A percentile compares a stretch with the other conserved stretches of the same genome.
These are phyloP conservation scores for Oscarella lobularis DNA, from an alignment of 37 sponge, comb jelly and placozoan species.

Conservation along the genomic window DNA sequence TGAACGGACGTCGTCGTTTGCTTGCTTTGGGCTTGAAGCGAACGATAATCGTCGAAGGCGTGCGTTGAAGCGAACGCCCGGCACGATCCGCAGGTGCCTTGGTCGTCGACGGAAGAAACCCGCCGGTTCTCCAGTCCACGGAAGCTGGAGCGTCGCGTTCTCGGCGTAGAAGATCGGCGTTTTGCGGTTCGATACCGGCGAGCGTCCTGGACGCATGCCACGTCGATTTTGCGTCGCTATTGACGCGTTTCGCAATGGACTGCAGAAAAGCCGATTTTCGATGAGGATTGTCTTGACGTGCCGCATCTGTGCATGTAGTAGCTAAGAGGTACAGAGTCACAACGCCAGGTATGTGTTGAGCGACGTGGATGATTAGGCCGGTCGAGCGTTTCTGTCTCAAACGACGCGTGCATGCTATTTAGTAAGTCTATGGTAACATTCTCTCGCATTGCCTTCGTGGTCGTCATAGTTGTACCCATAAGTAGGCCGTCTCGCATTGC, in stretches of 20 bases:
- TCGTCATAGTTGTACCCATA: too few relatives aligned
- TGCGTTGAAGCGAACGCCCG: not conserved
- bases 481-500: too few relatives aligned
- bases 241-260: not conserved
- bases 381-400: too few relatives aligned
- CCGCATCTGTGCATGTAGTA: too few relatives aligned
- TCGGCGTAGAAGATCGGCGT: not conserved
- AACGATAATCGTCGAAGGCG: not conserved
- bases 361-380: too few relatives aligned
- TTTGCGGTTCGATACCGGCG: not conserved
- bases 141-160: not conserved
- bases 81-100: not conserved
- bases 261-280: not conserved
- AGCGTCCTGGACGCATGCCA: not conserved
- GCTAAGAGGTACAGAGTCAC: too few relatives aligned
- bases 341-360: too few relatives aligned
- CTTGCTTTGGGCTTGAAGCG: not conserved
- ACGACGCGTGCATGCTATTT: too few relatives aligned
- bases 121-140: not conserved
- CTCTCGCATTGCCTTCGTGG: too few relatives aligned
- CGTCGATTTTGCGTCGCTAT: not conserved
- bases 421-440: too few relatives aligned
- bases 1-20: not conserved
- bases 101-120: too few relatives aligned
- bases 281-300: not conserved